Base-by-base conservation (phyloP, 2,888 invertebrate genomes). In the Cephus pygmeus region DNA sequence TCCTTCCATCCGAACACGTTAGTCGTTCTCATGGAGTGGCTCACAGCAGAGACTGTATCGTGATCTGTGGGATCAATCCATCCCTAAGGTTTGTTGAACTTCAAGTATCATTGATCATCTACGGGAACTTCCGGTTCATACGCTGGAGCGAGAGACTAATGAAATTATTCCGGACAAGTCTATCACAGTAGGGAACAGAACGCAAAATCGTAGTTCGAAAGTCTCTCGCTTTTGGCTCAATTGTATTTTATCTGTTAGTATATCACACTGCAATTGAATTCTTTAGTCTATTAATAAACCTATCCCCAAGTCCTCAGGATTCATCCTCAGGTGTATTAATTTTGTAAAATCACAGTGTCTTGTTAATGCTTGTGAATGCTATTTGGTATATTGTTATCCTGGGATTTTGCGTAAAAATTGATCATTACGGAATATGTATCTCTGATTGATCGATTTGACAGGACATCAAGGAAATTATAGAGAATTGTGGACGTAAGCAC, bases 391-490 rank as follows among this genome's bases (percentile, higher is more conserved):
- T 23, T 23, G 23, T 23, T 56, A 6, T 23, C 9, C 56, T 56
- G 23, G 23, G 2, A 56, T 23, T 56, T 56, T 9, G 2, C 9
- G 23, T 23, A 56, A 23, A 1, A 56, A 56, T 56, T 2, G 2
- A 23, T 56, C 69, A n/a, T 15, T 34, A 6, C 9, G 36, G 36
- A 40, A 74, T 69, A 23, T 77, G 34, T n/a, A 23, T 23, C 23
- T 56, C 56, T 56, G 56, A 56, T 56, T 56, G 56, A 56, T 56
- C 23, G 23, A 56, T 86, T 87, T 91, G 91, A 34, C 91, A 98
- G 94, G 96, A 97, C 88, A 96, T 97, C 84, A 94, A 94, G 83
- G 96, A 97, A 87, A 98, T 98, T 88, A 96, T 98, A 82, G 95
- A 95, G 69, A 94, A 96, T 85, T 97, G 98, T 91, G 96, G 96